Evolutionary conservation across 2,888 invertebrate genomes (phyloP), one percentile per base, ranked within the genome.

Genomic region (Horisme vitalbata): DNA sequence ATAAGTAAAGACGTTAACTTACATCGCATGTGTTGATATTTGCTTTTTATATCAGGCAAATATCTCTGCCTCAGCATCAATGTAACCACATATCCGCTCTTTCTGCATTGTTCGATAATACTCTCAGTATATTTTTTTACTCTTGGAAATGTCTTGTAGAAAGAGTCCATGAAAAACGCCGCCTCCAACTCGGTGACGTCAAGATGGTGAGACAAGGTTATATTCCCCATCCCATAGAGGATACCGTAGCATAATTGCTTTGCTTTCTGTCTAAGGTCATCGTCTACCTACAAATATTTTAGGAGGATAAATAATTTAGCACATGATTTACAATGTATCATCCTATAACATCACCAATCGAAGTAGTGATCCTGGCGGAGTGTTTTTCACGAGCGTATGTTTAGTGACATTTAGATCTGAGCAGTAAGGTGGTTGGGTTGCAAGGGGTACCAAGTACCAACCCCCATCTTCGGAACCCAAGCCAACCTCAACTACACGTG

Each of bases 221-320:
- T 95, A 46, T 93, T 91, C 1, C 99, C 97, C 94, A 99, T 99
- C 4, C 99, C 99, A 77, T 99, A 99, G 45, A 99, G 94, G 67
- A 99, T 97, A 4, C 97, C 99, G 81, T 99, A 99, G 75, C 97
- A 97, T 18, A 99, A 92, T 83, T 97, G 94, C 79, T 98, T 98
- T 3, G 97, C 95, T 68, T 95, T 94, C 68, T 97, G 96, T 31
- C 99, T 91, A 61, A 96, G 90, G 45, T 92, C 91, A 43, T 94
- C 93, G 24, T 94, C 93, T 0, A 99, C 94, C 92, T 93, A 61
- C 10, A 48, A 49, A 24, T 24, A 5, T 4, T 1, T 18, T 18
- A 18, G 1, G n/a, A n/a, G n/a, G n/a, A n/a, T 18, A 18, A 18
- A 2, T 18, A 18, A 18, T 18, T n/a, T n/a, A n/a, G n/a, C n/a